These are phyloP conservation scores for Actinernus sp. DNA, from an alignment of 92 coral and sea anemone genomes.

Conservation along the genomic window DNA sequence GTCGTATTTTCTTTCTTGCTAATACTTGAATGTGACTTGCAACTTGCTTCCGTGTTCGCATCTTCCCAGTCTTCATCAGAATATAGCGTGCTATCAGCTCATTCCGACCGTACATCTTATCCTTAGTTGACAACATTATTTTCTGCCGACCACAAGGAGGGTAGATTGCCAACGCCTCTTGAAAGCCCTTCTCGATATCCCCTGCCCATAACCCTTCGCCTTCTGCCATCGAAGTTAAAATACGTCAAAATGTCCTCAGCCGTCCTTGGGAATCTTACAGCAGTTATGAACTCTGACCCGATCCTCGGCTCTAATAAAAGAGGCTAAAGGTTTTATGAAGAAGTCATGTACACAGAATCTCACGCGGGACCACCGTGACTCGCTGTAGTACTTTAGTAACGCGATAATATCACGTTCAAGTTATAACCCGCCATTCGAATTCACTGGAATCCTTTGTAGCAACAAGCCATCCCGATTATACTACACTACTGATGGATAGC, in stretches of 20 bases:
- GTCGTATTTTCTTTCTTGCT: conserved; percentile 96
- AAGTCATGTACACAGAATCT: too few relatives aligned
- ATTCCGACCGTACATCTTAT: conserved; percentile 99
- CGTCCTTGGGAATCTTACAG: neutral
- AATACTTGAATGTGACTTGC: conserved; percentile 99
- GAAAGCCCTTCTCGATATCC: conserved; percentile 96
- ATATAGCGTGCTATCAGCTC: conserved; percentile 97
- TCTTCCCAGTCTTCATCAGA: conserved; percentile 96
- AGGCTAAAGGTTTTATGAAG: too few relatives aligned
- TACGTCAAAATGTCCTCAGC: too few relatives aligned
- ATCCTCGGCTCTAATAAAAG: too few relatives aligned
- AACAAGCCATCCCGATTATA: neutral
- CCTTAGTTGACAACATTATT: conserved; percentile 98
- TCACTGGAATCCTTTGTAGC: neutral
- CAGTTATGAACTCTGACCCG: neutral
- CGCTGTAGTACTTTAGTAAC: conserved; percentile 1
- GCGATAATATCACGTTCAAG: too few relatives aligned
- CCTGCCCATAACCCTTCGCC: conserved; percentile 98
- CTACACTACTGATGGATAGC: conserved; percentile 19
- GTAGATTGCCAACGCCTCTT: conserved; percentile 98
- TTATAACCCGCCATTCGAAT: too few relatives aligned
- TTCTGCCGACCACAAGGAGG: conserved; percentile 99
- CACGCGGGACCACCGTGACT: too few relatives aligned
- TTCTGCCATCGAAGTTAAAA: conserved; percentile 40
- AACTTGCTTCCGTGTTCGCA: conserved; percentile 98